These are phyloP conservation scores for Dryobates pubescens DNA, from an alignment of 2,797 vertebrate species.

Conservation along the genomic window DNA sequence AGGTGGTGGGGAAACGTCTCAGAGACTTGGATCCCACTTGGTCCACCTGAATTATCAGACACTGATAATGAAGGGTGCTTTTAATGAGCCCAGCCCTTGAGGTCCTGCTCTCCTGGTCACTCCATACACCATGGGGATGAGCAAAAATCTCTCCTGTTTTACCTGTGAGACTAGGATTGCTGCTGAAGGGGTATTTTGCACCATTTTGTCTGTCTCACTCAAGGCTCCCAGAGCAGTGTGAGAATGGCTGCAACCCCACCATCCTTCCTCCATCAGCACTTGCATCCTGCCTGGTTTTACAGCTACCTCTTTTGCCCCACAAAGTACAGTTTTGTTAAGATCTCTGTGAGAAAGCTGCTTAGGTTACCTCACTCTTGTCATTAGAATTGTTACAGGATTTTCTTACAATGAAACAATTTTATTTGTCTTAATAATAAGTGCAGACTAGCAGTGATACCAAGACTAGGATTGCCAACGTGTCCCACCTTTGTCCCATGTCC, in stretches of 20 bases:
- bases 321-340: background rate
- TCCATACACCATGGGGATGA: rapidly evolving
- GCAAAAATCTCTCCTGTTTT: background rate
- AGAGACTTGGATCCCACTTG: background rate
- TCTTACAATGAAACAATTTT: background rate
- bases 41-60: background rate
- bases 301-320: background rate
- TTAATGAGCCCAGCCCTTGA: background rate
- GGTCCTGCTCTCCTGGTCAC: background rate
- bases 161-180: background rate
- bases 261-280: rapidly evolving
- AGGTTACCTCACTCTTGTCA: background rate
- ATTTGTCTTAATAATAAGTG: background rate
- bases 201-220: rapidly evolving
- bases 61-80: background rate
- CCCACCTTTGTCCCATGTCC: background rate
- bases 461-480: background rate
- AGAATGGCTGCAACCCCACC: background rate
- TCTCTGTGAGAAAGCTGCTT: background rate
- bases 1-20: background rate
- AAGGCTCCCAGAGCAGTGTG: background rate
- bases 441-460: background rate
- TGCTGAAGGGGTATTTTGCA: background rate
- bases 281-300: background rate
- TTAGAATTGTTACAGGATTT: background rate